These are phyloP conservation scores for Agrypnus murinus DNA, from an alignment of 2,888 invertebrate species.

Conservation along the genomic window DNA sequence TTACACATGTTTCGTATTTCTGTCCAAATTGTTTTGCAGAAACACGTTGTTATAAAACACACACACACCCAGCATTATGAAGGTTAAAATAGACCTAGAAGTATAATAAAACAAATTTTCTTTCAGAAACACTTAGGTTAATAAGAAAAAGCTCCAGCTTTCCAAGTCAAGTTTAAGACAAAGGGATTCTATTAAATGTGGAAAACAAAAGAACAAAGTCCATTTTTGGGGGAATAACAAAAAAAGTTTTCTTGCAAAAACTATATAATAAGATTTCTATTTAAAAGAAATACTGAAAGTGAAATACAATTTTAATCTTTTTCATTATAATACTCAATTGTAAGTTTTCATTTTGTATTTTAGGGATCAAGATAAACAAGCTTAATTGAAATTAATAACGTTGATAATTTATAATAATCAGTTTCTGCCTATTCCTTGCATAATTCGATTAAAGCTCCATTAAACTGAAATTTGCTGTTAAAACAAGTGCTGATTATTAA, in stretches of 20 bases:
- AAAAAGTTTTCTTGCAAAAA: neutral
- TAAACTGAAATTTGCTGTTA: too few relatives aligned
- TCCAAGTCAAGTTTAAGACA: neutral
- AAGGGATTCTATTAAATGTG: conserved; percentile 3
- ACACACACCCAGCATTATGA: neutral
- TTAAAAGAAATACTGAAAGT: neutral
- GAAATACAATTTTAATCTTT: neutral
- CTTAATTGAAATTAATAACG: too few relatives aligned
- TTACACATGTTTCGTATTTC: neutral
- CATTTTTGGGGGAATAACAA: neutral
- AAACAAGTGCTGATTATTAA: too few relatives aligned
- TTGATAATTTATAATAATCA: too few relatives aligned
- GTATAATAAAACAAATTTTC: neutral
- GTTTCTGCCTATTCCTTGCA: too few relatives aligned
- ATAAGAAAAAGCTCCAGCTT: neutral
- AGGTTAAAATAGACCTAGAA: neutral
- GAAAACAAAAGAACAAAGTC: neutral
- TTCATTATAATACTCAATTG: too few relatives aligned
- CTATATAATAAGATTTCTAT: neutral
- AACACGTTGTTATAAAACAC: neutral
- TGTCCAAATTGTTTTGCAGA: neutral
- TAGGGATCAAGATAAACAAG: too few relatives aligned
- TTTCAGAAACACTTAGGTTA: conserved; percentile 5
- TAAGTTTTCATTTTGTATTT: too few relatives aligned
- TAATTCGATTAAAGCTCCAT: too few relatives aligned